phyloP scores from a whole-genome alignment of 2,113 vertebrate species.

The human (Homo sapiens) region GRCh38 chr18:49302001-49302500 shows the following conservation, averaged over 20 bases:
- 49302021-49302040: slow-evolving; percentile 13
- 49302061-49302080: not conserved
- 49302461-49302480: not conserved
- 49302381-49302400: not conserved
- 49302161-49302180: not conserved
- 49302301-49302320: not conserved
- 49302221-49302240: not conserved
- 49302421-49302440: not conserved
- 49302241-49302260: not conserved
- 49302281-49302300: not conserved
- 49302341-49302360: not conserved
- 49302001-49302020: not conserved
- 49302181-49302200: not conserved
- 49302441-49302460: not conserved
- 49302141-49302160: not conserved
- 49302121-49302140: not conserved
- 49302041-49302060: not conserved
- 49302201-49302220: not conserved
- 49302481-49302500: not conserved
- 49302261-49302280: not conserved
- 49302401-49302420: slow-evolving; percentile 2
- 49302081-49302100: not conserved
- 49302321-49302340: slow-evolving; percentile 35
- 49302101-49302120: not conserved
- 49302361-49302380: not conserved